Evolutionary conservation across 2,888 invertebrate genomes (phyloP).

Genomic region (Cosmia pyralina): DNA sequence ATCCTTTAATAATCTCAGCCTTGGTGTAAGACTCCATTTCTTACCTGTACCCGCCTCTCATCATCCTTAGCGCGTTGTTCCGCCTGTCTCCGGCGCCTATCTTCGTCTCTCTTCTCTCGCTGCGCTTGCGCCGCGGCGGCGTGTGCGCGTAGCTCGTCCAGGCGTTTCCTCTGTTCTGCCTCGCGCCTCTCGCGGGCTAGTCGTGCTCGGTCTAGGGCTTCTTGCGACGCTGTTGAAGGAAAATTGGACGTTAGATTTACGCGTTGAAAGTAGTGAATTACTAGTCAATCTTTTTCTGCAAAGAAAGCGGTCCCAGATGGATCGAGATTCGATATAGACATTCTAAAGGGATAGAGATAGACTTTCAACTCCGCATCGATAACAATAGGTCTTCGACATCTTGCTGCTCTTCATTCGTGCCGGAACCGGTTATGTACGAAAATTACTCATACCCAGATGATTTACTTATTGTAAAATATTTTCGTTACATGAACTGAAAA

Average conservation of each 20-base stretch:
- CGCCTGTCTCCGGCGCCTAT: conserved; percentile 94
- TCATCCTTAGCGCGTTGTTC: conserved; percentile 95
- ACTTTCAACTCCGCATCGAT: too few species aligned
- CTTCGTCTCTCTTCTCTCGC: conserved; percentile 96
- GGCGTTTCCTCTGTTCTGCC: conserved; percentile 96
- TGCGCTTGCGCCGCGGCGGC: conserved; percentile 97
- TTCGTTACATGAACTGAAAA: too few species aligned
- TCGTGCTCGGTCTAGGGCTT: conserved; percentile 92
- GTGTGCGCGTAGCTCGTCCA: conserved; percentile 97
- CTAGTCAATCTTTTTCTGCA: too few species aligned
- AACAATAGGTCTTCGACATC: too few species aligned
- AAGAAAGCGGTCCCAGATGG: too few species aligned
- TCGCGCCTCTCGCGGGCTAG: conserved; percentile 96
- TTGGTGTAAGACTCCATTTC: neutral
- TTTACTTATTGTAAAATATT: too few species aligned
- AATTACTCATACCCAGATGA: too few species aligned
- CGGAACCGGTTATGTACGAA: too few species aligned
- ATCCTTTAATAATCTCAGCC: conserved; percentile 13
- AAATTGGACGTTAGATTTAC: neutral
- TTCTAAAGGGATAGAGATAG: too few species aligned
- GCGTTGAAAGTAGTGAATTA: too few species aligned
- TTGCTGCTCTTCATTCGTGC: too few species aligned
- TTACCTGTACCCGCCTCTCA: conserved; percentile 89
- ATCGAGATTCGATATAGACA: too few species aligned
- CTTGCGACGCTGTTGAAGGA: conserved; percentile 76